phyloP scores from a whole-genome alignment of 2,888 invertebrate species.

The Eilema sororculum region DNA sequence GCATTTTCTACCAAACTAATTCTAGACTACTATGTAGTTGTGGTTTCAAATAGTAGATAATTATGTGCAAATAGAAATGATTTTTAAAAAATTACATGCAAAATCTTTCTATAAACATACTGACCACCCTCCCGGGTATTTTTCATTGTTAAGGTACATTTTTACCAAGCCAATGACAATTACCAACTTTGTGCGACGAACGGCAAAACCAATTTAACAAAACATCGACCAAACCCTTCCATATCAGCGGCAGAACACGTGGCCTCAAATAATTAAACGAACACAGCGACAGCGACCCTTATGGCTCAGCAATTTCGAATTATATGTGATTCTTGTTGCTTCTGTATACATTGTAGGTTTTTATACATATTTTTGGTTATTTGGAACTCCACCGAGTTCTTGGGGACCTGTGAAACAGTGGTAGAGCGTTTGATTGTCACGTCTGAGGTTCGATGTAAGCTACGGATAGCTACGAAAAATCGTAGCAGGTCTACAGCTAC shows the following conservation, averaged over 20 bases:
- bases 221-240: background rate
- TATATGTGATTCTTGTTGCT: background rate
- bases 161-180: background rate
- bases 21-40: no score
- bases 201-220: slow-evolving; percentile 2
- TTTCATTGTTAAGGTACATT: background rate
- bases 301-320: background rate
- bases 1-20: no score
- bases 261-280: background rate
- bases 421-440: no score
- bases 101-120: no score
- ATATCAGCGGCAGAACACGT: background rate
- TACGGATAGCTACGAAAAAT: slow-evolving; percentile 17
- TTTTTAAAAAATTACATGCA: no score
- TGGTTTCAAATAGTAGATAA: no score
- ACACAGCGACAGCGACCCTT: slow-evolving; percentile 1
- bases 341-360: background rate
- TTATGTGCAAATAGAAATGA: no score
- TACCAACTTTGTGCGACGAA: background rate
- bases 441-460: background rate
- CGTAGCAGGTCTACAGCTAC: slow-evolving; percentile 4
- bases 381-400: no score
- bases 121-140: background rate
- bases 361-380: no score
- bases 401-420: no score